Percentiles rank a stretch among this genome's conserved stretches.
phyloP scores from a whole-genome alignment of 1,140 invertebrate species.

The Trichomalopsis sarcophagae region DNA sequence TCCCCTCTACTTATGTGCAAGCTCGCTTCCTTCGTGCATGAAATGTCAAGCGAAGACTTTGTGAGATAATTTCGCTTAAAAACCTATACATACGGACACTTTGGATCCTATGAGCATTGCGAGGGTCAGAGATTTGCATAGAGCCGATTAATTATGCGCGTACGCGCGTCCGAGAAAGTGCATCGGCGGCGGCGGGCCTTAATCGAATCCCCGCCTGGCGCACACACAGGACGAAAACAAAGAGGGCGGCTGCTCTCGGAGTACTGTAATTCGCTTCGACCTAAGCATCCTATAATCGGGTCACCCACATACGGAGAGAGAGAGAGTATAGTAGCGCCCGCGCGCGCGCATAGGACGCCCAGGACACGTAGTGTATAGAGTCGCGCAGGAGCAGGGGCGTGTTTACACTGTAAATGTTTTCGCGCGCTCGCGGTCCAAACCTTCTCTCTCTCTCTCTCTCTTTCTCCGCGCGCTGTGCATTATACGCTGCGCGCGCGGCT shows the following conservation, averaged over 20 bases:
- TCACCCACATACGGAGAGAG: constrained; percentile 11
- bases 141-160: not conserved
- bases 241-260: not conserved
- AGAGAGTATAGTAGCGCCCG: not conserved
- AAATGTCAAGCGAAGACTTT: too few relatives aligned
- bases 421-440: not conserved
- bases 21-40: too few relatives aligned
- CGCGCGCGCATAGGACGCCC: constrained; percentile 10
- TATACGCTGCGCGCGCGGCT: not conserved
- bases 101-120: too few relatives aligned
- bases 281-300: constrained; percentile 26
- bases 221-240: constrained; percentile 1
- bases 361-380: not conserved
- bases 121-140: not conserved
- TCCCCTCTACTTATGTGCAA: too few relatives aligned
- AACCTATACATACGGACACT: too few relatives aligned
- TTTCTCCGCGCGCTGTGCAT: not conserved
- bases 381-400: not conserved
- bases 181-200: not conserved
- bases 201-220: not conserved
- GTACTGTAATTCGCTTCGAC: constrained; percentile 19
- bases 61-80: too few relatives aligned
- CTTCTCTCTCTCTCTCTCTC: too few relatives aligned
- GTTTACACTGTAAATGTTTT: not conserved
- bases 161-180: not conserved